phyloP scores from a whole-genome alignment of 2,797 vertebrate genomes.

The Gambusia yucatana region DNA sequence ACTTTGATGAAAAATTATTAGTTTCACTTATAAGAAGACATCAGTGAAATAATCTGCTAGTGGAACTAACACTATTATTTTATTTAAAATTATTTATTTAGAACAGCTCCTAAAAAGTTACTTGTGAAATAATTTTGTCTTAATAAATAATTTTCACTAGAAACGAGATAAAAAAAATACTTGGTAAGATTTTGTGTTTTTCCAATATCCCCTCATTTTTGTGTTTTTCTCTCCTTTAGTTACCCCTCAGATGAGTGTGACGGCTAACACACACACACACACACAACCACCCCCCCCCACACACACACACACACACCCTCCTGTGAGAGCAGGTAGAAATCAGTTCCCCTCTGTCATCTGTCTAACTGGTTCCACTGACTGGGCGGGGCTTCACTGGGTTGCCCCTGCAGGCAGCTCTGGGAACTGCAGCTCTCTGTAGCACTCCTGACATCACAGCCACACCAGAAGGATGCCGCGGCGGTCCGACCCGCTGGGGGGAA shows the following conservation, averaged over 20 bases:
- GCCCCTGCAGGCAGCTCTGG: conserved; percentile 41
- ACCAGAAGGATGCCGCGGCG: conserved; percentile 16
- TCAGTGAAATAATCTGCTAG: too few relatives aligned
- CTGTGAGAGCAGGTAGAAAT: conserved; percentile 47
- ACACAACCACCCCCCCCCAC: background rate
- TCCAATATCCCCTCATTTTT: conserved; percentile 34
- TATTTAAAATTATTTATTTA: too few relatives aligned
- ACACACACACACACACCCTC: conserved; percentile 21
- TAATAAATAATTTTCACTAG: too few relatives aligned
- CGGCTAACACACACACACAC: conserved; percentile 33
- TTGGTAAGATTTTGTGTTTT: too few relatives aligned
- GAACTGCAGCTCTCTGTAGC: conserved; percentile 59
- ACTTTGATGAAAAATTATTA: too few relatives aligned
- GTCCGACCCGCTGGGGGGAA: too few relatives aligned
- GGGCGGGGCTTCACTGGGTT: background rate
- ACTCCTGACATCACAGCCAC: conserved; percentile 53
- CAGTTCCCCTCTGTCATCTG: conserved; percentile 48
- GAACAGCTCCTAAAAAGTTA: too few relatives aligned
- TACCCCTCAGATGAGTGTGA: conserved; percentile 49
- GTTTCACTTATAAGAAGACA: too few relatives aligned
- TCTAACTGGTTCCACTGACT: background rate
- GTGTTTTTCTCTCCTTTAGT: conserved; percentile 60
- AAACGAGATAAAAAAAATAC: too few relatives aligned
- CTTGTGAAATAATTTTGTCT: too few relatives aligned
- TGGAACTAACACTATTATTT: too few relatives aligned